Percentiles rank a stretch among this genome's conserved stretches.
Conservation (phyloP, 2,113 vertebrate genomes). For the Epinephelus fuscoguttatus region DNA sequence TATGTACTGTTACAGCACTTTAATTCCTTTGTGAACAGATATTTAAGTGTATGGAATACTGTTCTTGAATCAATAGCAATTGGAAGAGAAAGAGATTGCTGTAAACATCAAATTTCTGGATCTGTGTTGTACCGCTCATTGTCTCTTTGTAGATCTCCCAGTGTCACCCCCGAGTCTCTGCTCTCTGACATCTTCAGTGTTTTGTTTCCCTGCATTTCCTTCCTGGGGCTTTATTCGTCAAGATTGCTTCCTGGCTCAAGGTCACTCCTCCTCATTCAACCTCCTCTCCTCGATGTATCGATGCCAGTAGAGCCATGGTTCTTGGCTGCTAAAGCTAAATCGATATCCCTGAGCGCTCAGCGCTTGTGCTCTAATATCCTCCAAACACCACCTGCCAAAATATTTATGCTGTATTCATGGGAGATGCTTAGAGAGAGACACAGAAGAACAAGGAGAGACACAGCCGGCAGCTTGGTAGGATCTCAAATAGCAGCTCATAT, state of each 20-base stretch:
- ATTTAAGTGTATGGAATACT: not conserved
- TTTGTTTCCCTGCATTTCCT: conserved; percentile 61
- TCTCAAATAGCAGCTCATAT: conserved; percentile 17
- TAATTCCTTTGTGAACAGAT: not conserved
- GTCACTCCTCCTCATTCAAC: conserved; percentile 64
- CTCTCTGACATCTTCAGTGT: conserved; percentile 29
- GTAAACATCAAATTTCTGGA: conserved; percentile 1
- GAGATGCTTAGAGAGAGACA: conserved; percentile 43
- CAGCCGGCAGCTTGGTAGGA: not conserved
- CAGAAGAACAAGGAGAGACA: conserved; percentile 36
- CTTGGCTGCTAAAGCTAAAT: conserved; percentile 74
- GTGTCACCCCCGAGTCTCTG: conserved; percentile 25
- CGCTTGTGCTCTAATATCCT: conserved; percentile 76
- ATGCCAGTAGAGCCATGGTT: conserved; percentile 64
- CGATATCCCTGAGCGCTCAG: conserved; percentile 71
- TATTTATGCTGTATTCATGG: conserved; percentile 76
- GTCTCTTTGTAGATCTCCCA: not conserved
- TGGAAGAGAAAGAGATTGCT: not conserved
- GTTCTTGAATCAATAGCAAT: not conserved
- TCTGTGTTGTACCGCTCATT: not conserved
- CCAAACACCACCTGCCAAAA: conserved; percentile 77
- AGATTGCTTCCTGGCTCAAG: conserved; percentile 72
- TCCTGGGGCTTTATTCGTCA: conserved; percentile 62
- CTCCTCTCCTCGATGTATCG: conserved; percentile 49
- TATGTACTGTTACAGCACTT: not conserved